A percentile compares a stretch with the other conserved stretches of the same genome.
phyloP scores from a whole-genome alignment of 1,140 invertebrate genomes.

The Lethrus apterus region DNA sequence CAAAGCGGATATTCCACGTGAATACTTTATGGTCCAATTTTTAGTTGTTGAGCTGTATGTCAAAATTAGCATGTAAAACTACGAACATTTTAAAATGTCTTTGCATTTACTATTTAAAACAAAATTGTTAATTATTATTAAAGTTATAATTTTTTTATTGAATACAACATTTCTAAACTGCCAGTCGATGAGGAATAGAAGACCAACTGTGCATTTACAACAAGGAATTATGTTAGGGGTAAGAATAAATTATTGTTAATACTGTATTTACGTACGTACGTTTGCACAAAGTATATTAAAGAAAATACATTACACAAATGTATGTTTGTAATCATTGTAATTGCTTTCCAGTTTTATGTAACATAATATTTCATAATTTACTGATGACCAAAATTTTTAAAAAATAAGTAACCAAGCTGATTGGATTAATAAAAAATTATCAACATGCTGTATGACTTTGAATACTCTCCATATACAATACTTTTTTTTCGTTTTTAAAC shows the following conservation, averaged over 20 bases:
- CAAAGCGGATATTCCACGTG: conserved; percentile 2
- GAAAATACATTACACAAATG: background rate
- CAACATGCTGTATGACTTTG: no score
- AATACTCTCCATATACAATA: no score
- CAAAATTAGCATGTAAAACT: no score
- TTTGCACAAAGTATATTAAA: background rate
- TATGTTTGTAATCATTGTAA: no score
- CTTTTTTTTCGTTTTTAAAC: background rate
- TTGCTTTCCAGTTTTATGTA: no score
- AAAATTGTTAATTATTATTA: background rate
- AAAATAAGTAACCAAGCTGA: no score
- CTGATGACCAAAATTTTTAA: no score
- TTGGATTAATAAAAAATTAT: no score
- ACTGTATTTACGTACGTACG: background rate
- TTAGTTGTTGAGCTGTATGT: no score
- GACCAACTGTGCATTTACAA: conserved; percentile 19
- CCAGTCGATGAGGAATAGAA: conserved; percentile 11
- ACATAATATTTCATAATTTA: no score
- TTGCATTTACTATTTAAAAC: background rate
- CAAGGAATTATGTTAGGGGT: conserved; percentile 25
- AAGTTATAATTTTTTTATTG: background rate
- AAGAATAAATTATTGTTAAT: conserved; percentile 6
- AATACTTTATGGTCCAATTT: background rate
- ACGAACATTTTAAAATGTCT: background rate
- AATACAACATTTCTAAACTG: no score